phyloP scores from a whole-genome alignment of 2,797 vertebrate species.

The Tapera naevia region DNA sequence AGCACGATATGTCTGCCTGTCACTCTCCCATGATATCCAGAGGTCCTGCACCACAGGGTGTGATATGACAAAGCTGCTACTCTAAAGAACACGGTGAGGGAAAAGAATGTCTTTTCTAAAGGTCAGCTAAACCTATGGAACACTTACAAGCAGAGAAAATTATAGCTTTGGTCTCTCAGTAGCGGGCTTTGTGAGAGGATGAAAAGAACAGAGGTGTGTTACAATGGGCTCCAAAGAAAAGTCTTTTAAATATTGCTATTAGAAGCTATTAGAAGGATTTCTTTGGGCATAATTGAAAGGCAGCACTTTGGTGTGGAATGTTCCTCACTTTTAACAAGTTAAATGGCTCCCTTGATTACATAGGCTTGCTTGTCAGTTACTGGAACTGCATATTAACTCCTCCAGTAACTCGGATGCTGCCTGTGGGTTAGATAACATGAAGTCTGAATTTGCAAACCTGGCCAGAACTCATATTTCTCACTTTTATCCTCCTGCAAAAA shows the following conservation, averaged over 20 bases:
- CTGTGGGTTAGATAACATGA: neutral
- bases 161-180: neutral
- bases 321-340: neutral
- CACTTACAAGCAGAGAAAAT: neutral
- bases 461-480: neutral
- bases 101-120: neutral
- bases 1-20: neutral
- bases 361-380: neutral
- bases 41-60: neutral
- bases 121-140: neutral
- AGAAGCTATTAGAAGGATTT: neutral
- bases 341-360: neutral
- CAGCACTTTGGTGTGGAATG: neutral
- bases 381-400: neutral
- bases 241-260: neutral
- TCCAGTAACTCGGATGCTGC: neutral
- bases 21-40: neutral
- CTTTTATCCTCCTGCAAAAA: neutral
- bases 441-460: neutral
- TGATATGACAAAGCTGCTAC: neutral
- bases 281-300: neutral
- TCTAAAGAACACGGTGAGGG: neutral
- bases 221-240: neutral
- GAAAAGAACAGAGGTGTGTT: neutral
- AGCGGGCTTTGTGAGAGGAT: neutral